Evolutionary conservation across 37 sponge, comb jelly and placozoan species (phyloP), one percentile per base, ranked within the genome.

Genomic region (Agelas oroides): DNA sequence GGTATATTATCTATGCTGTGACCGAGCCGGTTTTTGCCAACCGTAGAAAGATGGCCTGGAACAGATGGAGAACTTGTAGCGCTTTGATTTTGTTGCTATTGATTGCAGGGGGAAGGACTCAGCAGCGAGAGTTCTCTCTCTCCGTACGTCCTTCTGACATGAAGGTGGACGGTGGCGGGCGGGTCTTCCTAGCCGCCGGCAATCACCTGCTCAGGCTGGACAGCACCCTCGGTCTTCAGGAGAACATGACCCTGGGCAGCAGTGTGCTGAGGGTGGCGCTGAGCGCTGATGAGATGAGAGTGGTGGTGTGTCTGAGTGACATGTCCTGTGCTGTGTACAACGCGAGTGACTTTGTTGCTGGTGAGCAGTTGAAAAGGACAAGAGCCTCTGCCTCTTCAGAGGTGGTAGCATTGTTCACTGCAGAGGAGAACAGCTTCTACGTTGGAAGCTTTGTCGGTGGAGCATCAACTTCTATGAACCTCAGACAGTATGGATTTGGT

Each of bases 281-380:
- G 39, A 79, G 54, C 27, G 5, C 79, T 66, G 79, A 66, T 40
- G 67, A 67, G 31, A 62, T 36, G 33, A 62, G 68, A 54, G 30
- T 79, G 41, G 68, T 79, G 67, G 68, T 62, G 67, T 79, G 79
- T 62, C 72, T 41, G 52, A 39, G 59, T 2, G 55, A 64, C 8
- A 1, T 53, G 67, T 79, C 79, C 79, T 79, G 79, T 66, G 32
- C 24, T 25, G 68, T 79, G 46, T 79, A 79, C 79, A 64, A 67
- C 37, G 32, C 70, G 14, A 28, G 21, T 34, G 54, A 80, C 81
- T 67, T 80, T 16, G 19, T 35, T 18, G n/a, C 52, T 54, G 72
- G 72, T 38, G 25, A 18, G 3, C 27, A 18, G 19, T 27, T 33
- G 21, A 41, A 18, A 20, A 19, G 24, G 28, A 23, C 0, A 18